Base-by-base conservation (phyloP, 2,888 invertebrate species). In the Dascillus cervinus region DNA sequence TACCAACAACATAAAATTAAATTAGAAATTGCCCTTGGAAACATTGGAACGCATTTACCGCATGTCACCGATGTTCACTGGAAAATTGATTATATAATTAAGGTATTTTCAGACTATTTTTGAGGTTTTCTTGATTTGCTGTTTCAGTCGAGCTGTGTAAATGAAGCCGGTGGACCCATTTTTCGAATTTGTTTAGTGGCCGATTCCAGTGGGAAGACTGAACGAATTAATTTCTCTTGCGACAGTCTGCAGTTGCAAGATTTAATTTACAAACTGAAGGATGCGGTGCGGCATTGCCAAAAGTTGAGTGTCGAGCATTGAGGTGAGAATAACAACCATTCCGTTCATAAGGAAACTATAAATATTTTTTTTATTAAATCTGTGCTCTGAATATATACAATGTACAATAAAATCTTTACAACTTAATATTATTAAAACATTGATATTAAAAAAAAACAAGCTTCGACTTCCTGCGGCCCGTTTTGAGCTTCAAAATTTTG, bases 241-340 rank as follows among this genome's bases (percentile, higher is more conserved):
- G 74, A 72, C 22, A 69, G 69, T 19, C 76, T 75, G 42, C 74
- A 79, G 49, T 52, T 80, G 25, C 78, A 79, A 50, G 79, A 79
- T 60, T 64, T 80, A 32, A 73, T 79, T 35, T 75, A 75, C 48
- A 79, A 79, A 60, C 58, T 80, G 11, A 78, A 77, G 55, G 78
- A 79, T 53, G 68, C 75, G 26, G 67, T 73, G 27, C 61, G 75
- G 44, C 79, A 79, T 52, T 72, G 77, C 50, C 75, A 77, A 44
- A 72, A 67, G 50, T 56, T 74, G 11, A 47, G 41, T 15, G 31
- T 31, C 4, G 54, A 53, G 15, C 47, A 46, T 35, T 52, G n/a
- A 14, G 11, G 19, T 27, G 3, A 3, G 13, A 14, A 14, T 3
- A 27, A 10, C 4, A 27, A 27, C 14, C 5, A 32, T 25, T 34